Evolutionary conservation across 2,113 vertebrate species (phyloP).

Genomic region (Chionomys nivalis): DNA sequence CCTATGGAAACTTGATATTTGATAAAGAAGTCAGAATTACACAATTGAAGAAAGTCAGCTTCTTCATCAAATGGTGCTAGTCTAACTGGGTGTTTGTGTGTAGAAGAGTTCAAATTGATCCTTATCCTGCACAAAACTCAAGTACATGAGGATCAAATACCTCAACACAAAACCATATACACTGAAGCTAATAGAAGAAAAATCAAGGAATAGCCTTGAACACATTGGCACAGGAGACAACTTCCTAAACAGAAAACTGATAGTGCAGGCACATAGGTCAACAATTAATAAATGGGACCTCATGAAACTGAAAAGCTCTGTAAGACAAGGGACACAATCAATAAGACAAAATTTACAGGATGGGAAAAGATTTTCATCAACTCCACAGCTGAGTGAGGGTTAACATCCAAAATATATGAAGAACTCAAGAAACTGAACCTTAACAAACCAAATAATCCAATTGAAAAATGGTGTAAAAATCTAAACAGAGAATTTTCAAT

Average conservation of each 20-base stretch:
- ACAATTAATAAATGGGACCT: not conserved
- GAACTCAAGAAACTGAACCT: not conserved
- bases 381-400: not conserved
- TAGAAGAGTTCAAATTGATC: not conserved
- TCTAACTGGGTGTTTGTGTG: not conserved
- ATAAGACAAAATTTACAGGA: not conserved
- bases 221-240: not conserved
- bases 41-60: not conserved
- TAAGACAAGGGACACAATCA: not conserved
- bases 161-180: not conserved
- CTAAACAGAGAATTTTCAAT: not conserved
- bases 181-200: not conserved
- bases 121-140: not conserved
- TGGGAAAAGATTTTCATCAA: not conserved
- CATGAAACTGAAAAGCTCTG: not conserved
- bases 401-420: not conserved
- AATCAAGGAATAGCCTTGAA: not conserved
- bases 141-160: not conserved
- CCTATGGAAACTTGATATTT: not conserved
- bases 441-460: not conserved
- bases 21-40: not conserved
- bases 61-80: not conserved
- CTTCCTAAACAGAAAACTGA: not conserved
- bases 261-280: not conserved
- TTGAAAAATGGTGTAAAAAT: not conserved